Conservation (phyloP, 1,140 invertebrate genomes). For the Paraescarpia echinospica region DNA sequence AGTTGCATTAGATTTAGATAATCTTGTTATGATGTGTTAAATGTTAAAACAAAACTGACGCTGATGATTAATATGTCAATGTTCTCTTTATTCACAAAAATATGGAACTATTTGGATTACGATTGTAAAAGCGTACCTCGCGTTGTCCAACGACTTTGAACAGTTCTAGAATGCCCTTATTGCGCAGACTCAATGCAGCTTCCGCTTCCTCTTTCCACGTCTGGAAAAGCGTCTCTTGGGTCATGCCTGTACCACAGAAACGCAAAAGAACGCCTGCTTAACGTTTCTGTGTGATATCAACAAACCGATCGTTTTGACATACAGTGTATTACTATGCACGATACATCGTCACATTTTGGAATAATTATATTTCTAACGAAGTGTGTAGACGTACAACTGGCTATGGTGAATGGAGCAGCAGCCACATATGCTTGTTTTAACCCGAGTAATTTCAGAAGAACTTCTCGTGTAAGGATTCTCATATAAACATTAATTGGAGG, state of each 20-base stretch:
- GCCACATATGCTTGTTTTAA: background rate
- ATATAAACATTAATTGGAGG: no score
- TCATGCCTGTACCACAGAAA: slow-evolving; percentile 11
- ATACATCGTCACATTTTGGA: background rate
- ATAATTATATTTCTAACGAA: background rate
- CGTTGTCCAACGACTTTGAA: slow-evolving; percentile 28
- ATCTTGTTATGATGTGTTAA: background rate
- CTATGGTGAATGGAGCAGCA: background rate
- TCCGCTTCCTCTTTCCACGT: slow-evolving; percentile 24
- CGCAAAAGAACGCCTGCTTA: background rate
- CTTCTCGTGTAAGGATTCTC: no score
- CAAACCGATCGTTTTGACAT: background rate
- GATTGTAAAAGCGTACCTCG: background rate
- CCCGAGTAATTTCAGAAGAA: no score
- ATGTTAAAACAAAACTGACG: background rate
- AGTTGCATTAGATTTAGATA: background rate
- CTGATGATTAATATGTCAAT: no score
- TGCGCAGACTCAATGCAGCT: slow-evolving; percentile 14
- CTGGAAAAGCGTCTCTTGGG: background rate
- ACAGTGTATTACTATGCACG: background rate
- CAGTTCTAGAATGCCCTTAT: slow-evolving; percentile 17
- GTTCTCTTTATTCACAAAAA: no score
- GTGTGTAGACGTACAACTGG: background rate
- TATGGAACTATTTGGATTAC: background rate
- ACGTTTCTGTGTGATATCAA: background rate